A percentile compares a stretch with the other conserved stretches of the same genome.
Conservation (phyloP, 2,797 vertebrate species). For the Halcyon smyrnensis region DNA sequence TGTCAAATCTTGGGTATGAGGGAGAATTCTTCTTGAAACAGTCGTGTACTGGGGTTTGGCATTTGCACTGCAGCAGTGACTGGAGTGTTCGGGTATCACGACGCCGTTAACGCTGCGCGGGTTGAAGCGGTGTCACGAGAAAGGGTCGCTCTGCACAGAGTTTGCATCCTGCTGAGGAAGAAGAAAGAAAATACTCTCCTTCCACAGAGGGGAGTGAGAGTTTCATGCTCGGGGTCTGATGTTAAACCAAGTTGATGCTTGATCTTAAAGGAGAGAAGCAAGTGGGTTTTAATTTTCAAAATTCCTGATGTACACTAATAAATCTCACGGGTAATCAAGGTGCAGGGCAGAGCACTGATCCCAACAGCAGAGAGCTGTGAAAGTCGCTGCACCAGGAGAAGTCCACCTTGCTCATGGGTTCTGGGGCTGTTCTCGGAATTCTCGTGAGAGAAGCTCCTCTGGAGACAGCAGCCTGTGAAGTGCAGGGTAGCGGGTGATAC, state of each 20-base stretch:
- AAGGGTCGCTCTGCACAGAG: background rate
- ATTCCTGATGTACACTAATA: accelerated
- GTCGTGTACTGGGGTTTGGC: background rate
- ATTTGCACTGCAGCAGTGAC: background rate
- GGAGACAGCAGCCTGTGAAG: background rate
- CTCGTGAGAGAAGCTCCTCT: background rate
- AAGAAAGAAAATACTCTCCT: background rate
- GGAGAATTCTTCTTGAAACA: background rate
- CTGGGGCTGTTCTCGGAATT: background rate
- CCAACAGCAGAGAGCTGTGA: background rate
- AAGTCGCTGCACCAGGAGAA: accelerated
- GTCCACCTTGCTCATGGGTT: too few species aligned
- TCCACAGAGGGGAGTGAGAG: background rate
- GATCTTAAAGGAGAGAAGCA: background rate
- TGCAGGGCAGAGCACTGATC: background rate
- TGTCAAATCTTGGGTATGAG: background rate
- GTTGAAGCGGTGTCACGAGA: background rate
- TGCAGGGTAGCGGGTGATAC: background rate
- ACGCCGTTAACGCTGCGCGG: accelerated
- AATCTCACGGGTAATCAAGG: background rate
- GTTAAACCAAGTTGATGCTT: background rate
- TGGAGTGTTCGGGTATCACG: background rate
- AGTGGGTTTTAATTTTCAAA: background rate
- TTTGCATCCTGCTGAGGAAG: background rate
- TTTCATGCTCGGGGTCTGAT: background rate